Evolutionary conservation across 2,797 vertebrate genomes (phyloP).

Genomic region (Anisognathus igniventris): DNA sequence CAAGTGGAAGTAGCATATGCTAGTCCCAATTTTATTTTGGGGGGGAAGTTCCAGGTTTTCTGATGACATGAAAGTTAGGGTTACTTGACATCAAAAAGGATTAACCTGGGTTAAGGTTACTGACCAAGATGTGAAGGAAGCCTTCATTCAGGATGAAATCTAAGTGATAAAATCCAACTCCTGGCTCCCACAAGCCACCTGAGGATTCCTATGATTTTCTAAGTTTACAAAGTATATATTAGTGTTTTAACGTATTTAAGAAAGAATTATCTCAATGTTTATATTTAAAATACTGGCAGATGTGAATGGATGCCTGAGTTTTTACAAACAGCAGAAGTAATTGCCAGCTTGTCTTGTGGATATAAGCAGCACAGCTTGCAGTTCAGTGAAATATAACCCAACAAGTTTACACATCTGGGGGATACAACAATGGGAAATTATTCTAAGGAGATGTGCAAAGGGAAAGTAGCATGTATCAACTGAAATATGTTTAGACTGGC

Average conservation of each 20-base stretch:
- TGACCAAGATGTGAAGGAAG: not conserved
- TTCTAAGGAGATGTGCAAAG: not conserved
- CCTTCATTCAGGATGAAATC: not conserved
- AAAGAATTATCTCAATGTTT: conserved; percentile 27
- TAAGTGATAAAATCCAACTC: not conserved
- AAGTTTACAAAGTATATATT: not conserved
- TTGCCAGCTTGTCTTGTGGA: conserved; percentile 1
- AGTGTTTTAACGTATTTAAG: conserved; percentile 1
- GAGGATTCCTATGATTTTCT: not conserved
- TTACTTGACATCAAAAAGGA: not conserved
- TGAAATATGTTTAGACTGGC: conserved; percentile 20
- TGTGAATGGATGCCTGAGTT: not conserved
- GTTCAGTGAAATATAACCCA: conserved; percentile 15
- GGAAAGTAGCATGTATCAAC: not conserved
- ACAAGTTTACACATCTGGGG: conserved; percentile 8
- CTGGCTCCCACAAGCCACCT: not conserved
- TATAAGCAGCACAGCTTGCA: conserved; percentile 6
- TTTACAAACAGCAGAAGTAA: conserved; percentile 38
- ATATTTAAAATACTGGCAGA: conserved; percentile 26
- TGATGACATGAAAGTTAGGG: not conserved
- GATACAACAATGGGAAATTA: conserved; percentile 22
- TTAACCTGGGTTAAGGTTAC: not conserved
- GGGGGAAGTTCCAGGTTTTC: not conserved
- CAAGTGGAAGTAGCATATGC: not conserved
- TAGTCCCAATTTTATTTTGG: not conserved